These are phyloP conservation scores for Caretta caretta DNA, from an alignment of 2,113 vertebrate species.

Conservation along the genomic window DNA sequence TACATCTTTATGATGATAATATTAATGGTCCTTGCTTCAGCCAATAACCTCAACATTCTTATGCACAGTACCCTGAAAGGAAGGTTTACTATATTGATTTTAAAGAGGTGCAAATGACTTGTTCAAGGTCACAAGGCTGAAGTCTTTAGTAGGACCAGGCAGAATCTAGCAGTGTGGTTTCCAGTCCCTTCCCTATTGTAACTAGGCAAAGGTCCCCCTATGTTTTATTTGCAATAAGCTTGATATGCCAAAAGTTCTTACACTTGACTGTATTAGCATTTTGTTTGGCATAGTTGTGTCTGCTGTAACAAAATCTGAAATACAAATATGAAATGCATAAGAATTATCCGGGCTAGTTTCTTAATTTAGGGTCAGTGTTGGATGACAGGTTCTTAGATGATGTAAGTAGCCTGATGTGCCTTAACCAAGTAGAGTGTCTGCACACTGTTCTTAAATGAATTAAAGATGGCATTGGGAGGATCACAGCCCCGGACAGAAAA, in stretches of 20 bases:
- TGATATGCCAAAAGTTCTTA: not conserved
- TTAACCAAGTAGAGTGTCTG: not conserved
- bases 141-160: not conserved
- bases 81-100: not conserved
- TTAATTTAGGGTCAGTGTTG: not conserved
- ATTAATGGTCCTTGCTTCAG: not conserved
- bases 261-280: not conserved
- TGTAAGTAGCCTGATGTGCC: not conserved
- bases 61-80: not conserved
- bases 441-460: slow-evolving; percentile 5
- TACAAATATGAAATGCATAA: not conserved
- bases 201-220: not conserved
- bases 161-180: not conserved
- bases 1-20: not conserved
- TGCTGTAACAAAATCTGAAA: not conserved
- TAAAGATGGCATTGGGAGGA: slow-evolving; percentile 41
- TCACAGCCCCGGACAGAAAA: not conserved
- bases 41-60: not conserved
- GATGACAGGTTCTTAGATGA: not conserved
- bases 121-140: not conserved
- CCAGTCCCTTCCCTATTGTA: not conserved
- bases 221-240: not conserved
- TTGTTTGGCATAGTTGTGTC: not conserved
- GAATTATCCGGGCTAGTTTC: not conserved
- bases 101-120: not conserved